Evolutionary conservation across 2,113 vertebrate genomes (phyloP), one percentile per base, ranked within the genome.

Genomic region (Esox niger): DNA sequence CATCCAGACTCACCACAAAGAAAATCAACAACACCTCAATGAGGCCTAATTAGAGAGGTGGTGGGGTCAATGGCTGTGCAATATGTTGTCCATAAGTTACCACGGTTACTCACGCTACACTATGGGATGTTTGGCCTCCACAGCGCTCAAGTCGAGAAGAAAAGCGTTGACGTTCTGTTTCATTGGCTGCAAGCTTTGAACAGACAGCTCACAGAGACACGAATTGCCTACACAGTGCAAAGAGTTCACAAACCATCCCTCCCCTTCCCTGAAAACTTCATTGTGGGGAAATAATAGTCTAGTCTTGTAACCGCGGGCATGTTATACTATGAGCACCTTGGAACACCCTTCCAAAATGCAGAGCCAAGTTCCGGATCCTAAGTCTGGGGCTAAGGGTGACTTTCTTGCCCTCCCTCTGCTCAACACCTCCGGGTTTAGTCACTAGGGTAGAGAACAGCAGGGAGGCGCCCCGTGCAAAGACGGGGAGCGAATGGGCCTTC

Each of bases 21-120:
- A 84, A 83, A n/a, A 89, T 88, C 78, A 88, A 84, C 83, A 83
- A 58, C 78, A 75, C 75, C 77, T 83, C 73, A 81, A 69, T 68
- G 69, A 73, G 62, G 71, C 70, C 81, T 84, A 80, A 83, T 82
- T 79, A 80, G 63, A 62, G 26, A 72, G 76, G 69, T 63, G 43
- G 2, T 25, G 2, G 31, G 69, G 73, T 81, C 67, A 64, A 30
- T 60, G 20, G 38, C 38, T 47, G 33, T 69, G 64, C 79, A 82
- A 74, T 82, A 78, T 81, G 82, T 32, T 82, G 70, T 66, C 54
- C 73, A 71, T 52, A 71, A 26, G 32, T 69, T 47, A 29, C 49
- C 56, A 43, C 55, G 49, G 21, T 63, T 54, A 62, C 59, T 49
- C 21, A 17, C 1, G 49, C 31, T n/a, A 2, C 7, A 61, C 33